phyloP scores from a whole-genome alignment of 2,113 vertebrate genomes.

The Zosterops pallidus region DNA sequence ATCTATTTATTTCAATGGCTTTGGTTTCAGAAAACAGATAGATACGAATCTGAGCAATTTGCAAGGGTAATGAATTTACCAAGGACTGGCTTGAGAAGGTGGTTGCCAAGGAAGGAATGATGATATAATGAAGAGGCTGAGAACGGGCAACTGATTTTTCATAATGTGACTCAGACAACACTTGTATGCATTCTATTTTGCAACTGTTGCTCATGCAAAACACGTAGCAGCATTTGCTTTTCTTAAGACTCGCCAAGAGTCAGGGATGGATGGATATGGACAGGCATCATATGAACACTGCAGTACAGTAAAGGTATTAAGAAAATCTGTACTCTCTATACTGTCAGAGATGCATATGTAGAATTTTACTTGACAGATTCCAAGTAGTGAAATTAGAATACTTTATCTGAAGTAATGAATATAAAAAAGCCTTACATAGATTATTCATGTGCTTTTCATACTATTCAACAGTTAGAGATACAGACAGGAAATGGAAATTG shows the following conservation, averaged over 20 bases:
- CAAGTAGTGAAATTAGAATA: not conserved
- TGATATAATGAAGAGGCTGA: not conserved
- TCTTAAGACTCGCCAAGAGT: not conserved
- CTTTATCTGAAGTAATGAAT: not conserved
- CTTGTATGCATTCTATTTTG: not conserved
- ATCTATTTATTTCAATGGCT: conserved; percentile 17
- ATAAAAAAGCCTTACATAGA: not conserved
- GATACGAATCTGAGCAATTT: not conserved
- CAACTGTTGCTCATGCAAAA: not conserved
- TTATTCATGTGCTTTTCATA: not conserved
- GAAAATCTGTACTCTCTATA: not conserved
- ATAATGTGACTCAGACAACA: conserved; percentile 1
- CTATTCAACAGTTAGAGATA: not conserved
- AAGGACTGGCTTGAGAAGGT: not conserved
- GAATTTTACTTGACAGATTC: not conserved
- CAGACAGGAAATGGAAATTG: not conserved
- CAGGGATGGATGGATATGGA: not conserved
- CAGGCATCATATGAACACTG: not conserved
- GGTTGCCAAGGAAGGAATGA: not conserved
- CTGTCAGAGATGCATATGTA: not conserved
- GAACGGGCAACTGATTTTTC: conserved; percentile 2
- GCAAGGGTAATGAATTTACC: conserved; percentile 27
- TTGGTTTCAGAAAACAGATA: not conserved
- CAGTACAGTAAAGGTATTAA: not conserved
- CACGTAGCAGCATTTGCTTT: not conserved